Conservation (phyloP, 1,140 invertebrate genomes). For the Brachionus calyciflorus region DNA sequence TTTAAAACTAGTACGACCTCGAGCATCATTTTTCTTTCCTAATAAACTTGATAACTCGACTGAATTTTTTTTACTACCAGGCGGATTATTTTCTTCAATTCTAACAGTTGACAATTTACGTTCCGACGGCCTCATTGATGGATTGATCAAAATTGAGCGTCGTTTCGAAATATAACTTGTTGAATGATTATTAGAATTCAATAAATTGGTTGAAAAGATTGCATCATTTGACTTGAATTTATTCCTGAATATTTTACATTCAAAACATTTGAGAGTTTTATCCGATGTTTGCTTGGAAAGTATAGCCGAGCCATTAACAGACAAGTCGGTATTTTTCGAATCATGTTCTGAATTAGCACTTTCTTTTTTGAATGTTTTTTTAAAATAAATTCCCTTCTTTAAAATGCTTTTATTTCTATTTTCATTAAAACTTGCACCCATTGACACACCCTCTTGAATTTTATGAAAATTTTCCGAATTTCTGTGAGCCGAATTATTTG, state of each 20-base stretch:
- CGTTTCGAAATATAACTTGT: not conserved
- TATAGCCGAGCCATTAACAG: not conserved
- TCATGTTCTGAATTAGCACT: not conserved
- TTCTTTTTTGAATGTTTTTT: not conserved
- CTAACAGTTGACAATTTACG: not conserved
- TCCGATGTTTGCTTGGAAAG: too few species aligned
- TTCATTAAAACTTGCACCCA: not conserved
- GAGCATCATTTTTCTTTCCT: slow-evolving; percentile 7
- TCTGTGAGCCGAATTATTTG: not conserved
- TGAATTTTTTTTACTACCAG: slow-evolving; percentile 4
- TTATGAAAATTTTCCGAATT: slow-evolving; percentile 24
- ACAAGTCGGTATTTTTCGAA: not conserved
- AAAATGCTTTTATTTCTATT: not conserved
- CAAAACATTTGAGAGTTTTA: not conserved
- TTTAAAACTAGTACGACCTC: not conserved
- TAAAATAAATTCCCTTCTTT: not conserved
- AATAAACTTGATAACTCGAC: not conserved
- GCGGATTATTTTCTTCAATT: not conserved
- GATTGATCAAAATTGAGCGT: not conserved
- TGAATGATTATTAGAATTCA: not conserved
- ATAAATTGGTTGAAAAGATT: not conserved
- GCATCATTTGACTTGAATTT: not conserved
- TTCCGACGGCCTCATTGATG: not conserved
- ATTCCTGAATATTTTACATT: not conserved
- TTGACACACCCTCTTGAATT: slow-evolving; percentile 14